Evolutionary conservation across 2,888 invertebrate genomes (phyloP).

Genomic region (Lamellibrachia columna): DNA sequence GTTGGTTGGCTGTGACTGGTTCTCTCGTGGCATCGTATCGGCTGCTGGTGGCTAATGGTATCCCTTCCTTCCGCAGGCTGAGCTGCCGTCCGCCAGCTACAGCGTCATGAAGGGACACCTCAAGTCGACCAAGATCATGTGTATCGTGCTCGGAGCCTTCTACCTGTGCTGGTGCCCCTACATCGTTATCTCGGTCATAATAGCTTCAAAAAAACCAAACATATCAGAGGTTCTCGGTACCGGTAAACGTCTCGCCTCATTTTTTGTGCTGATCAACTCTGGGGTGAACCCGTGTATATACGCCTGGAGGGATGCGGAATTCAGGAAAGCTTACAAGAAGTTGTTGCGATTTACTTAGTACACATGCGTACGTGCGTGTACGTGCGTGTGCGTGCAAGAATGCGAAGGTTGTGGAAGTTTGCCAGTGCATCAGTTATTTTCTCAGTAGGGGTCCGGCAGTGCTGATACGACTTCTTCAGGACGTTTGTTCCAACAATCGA

Average conservation of each 20-base stretch:
- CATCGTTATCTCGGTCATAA: not conserved
- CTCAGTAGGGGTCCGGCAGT: no score
- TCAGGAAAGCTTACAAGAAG: not conserved
- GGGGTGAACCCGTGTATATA: not conserved
- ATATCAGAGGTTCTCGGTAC: not conserved
- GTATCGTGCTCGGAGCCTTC: slow-evolving; percentile 17
- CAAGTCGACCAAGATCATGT: not conserved
- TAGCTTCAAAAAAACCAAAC: not conserved
- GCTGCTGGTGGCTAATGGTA: not conserved
- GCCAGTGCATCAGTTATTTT: no score
- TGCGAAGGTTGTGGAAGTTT: no score
- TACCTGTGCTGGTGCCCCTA: slow-evolving; percentile 12
- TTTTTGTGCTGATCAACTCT: not conserved
- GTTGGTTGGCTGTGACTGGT: no score
- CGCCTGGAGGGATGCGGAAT: slow-evolving; percentile 3
- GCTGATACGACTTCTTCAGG: no score
- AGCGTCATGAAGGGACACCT: not conserved
- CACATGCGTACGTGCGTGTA: not conserved
- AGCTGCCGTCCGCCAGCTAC: not conserved
- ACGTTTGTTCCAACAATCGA: no score
- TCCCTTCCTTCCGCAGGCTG: not conserved
- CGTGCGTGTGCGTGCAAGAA: no score
- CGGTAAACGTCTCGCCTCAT: not conserved
- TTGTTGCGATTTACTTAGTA: not conserved
- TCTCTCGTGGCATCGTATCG: no score